phyloP scores from a whole-genome alignment of 2,888 invertebrate genomes.

The Melinaea marsaeus region DNA sequence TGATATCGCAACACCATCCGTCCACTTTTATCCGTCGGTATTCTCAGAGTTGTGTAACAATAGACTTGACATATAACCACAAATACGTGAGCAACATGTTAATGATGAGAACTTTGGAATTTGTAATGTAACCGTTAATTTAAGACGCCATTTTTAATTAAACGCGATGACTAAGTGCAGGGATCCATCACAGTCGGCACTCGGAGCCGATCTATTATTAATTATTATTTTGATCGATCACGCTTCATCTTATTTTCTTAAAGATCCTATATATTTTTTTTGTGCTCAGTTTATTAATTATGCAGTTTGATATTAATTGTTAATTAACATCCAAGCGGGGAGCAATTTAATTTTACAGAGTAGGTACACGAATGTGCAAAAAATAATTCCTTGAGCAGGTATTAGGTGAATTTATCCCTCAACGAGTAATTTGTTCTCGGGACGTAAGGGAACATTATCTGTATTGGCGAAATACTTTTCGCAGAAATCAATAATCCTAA shows the following conservation, averaged over 20 bases:
- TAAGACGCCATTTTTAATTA: slow-evolving; percentile 72
- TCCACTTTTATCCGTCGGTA: slow-evolving; percentile 32
- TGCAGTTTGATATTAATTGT: slow-evolving; percentile 44
- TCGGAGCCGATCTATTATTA: slow-evolving; percentile 69
- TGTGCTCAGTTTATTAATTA: slow-evolving; percentile 59
- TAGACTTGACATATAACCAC: slow-evolving; percentile 38
- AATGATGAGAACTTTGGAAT: slow-evolving; percentile 57
- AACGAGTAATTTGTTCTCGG: slow-evolving; percentile 70
- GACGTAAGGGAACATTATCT: slow-evolving; percentile 68
- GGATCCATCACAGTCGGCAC: slow-evolving; percentile 66
- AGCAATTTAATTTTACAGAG: not conserved
- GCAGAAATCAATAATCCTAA: slow-evolving; percentile 71
- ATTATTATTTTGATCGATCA: slow-evolving; percentile 77
- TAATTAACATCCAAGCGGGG: slow-evolving; percentile 18
- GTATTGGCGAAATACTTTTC: slow-evolving; percentile 62
- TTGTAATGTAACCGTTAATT: slow-evolving; percentile 70
- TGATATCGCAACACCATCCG: slow-evolving; percentile 49
- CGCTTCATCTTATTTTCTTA: slow-evolving; percentile 71
- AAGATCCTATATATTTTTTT: slow-evolving; percentile 55
- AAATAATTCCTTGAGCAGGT: slow-evolving; percentile 41
- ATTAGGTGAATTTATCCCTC: slow-evolving; percentile 71
- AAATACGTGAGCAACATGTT: slow-evolving; percentile 45
- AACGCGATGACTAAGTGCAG: slow-evolving; percentile 74
- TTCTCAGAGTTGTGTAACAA: slow-evolving; percentile 37
- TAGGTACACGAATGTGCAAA: not conserved